Base-by-base conservation (phyloP, 2,113 vertebrate species). In the Pseudolaguvia tuberculata region DNA sequence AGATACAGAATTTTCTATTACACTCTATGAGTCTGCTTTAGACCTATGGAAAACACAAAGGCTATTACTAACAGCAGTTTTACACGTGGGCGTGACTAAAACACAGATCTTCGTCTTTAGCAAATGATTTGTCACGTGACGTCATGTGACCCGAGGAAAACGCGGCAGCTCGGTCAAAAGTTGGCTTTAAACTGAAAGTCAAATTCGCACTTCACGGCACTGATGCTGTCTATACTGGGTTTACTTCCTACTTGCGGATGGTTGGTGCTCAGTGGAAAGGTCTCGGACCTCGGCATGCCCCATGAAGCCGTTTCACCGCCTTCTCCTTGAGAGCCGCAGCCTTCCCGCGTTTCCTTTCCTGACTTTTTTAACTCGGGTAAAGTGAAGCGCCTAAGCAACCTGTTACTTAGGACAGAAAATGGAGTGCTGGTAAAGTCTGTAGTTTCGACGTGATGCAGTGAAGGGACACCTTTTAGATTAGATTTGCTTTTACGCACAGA, bases 121-220 rank as follows among this genome's bases (percentile, higher is more conserved):
- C 35, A 58, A 23, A 57, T 58, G 35, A 17, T 66, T 55, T 17
- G 70, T n/a, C 8, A 23, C 7, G 25, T 1, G 18, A 7, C 7
- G 20, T 47, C 59, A 63, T 47, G 56, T 72, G 48, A 70, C 1
- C 6, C 51, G n/a, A 29, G 25, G 15, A 42, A 66, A 67, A 50
- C 15, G 45, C 23, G 20, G 63, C 23, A 27, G 23, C 63, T 23
- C 63, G 45, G 63, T 67, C 45, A 67, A 50, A 67, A 67, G 45
- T 67, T 20, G 14, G 67, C 61, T 78, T 81, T 84, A 70, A 70
- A 59, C 2, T 86, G 85, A 75, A 88, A 86, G 81, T 90, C 89
- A 83, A 90, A 90, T 78, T 91, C 90, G 76, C 90, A 91, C 61
- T 87, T 88, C 11, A 92, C 89, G 10, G 87, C 88, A 78, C 88